Base-by-base conservation (phyloP, 2,797 vertebrate genomes). In the Dendrocincla fuliginosa region DNA sequence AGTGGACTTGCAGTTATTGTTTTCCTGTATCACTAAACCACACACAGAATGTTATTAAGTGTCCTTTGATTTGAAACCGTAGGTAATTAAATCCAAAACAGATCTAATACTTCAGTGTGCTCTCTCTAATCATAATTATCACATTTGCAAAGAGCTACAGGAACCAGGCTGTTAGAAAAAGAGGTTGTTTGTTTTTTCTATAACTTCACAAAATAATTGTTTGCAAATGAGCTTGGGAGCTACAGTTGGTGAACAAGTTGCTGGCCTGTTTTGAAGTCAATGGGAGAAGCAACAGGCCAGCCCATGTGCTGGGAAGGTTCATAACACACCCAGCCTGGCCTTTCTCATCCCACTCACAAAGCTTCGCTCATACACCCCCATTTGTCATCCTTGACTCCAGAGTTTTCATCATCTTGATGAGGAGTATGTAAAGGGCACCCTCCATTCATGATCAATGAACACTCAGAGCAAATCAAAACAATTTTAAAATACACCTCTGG, bases 21-120 rank as follows among this genome's bases (percentile, higher is more conserved):
- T 82, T 47, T 39, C 50, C 16, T 68, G 23, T 35, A 46, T 22
- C 74, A 35, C 39, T 64, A 47, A 74, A 75, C 25, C 22, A 59
- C 47, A 59, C 8, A 30, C 2, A 10, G 50, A 81, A 49, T 44
- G 30, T 80, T 84, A 88, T 68, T 17, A 81, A 60, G 35, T 24
- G 32, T 35, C 53, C 68, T 92, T 91, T 94, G 75, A 84, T 95
- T 92, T 94, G 83, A 87, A 79, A 64, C 53, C 60, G 59, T 41
- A 78, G 47, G 59, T 60, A 95, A 79, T 89, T 94, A 81, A 84
- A 64, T 84, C 35, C 63, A 63, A 79, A 57, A 57, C 37, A 49
- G 67, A 52, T 89, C 61, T 86, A 71, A 41, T 61, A 68, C 42
- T 90, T 89, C 69, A 86, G 32, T 30, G 42, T 81, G 19, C 50